Base-by-base conservation (phyloP, 2,888 invertebrate species). In the Noctua janthe region DNA sequence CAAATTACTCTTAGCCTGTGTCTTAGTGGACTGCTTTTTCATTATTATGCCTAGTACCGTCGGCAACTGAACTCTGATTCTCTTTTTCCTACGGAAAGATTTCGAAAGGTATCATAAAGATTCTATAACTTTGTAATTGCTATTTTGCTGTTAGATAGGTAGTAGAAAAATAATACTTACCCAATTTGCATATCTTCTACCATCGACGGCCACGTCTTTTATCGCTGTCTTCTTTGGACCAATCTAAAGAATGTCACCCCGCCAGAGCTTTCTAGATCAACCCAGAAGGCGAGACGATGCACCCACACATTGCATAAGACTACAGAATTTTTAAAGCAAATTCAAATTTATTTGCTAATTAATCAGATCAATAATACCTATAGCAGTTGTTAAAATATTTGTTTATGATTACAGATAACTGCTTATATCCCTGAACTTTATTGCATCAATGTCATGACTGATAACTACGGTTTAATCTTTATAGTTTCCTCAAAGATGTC, bases 401-500 rank as follows among this genome's bases (percentile, higher is more conserved):
- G 23, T 75, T 62, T 69, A 49, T 43, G 74, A 69, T 8, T 20
- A 59, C 47, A 69, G 74, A 69, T 78, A 83, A 29, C 51, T 73
- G 51, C 17, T 49, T n/a, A 64, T 71, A 74, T 78, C 77, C 49
- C 10, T 83, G 86, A 82, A 79, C 73, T 85, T 72, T 69, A 73
- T 73, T 85, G 8, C 62, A 67, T 71, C 56, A 85, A 75, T 79
- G 82, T 79, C 70, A 71, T 39, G 29, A 13, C 73, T 71, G 73
- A 51, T 83, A 83, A 80, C 1, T 29, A 49, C 15, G 47, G 23
- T 64, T 72, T 47, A 29, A 73, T 82, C 72, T 66, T 71, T 71
- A 64, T n/a, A 73, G 72, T 64, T 78, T 7, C 35, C 2, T n/a
- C 56, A 51, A 84, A 75, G 43, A 94, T 95, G 95, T 82, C 91